phyloP scores from a whole-genome alignment of 1,140 invertebrate species.

The Caenorhabditis latens region DNA sequence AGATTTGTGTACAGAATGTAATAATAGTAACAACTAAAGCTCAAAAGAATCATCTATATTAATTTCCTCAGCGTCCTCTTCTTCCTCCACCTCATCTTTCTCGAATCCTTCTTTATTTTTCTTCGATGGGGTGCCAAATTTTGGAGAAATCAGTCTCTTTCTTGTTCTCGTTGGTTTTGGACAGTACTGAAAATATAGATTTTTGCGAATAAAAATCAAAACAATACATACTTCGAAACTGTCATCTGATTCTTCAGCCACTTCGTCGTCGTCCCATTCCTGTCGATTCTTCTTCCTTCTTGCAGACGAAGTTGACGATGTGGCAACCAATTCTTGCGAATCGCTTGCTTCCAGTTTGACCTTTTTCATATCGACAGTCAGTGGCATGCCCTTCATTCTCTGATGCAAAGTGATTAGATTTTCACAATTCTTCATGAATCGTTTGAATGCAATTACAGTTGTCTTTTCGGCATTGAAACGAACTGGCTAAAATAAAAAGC shows the following conservation, averaged over 20 bases:
- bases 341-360: background rate
- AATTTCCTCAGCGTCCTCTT: background rate
- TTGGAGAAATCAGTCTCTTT: background rate
- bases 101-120: background rate
- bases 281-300: background rate
- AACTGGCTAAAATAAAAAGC: background rate
- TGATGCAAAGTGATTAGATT: constrained; percentile 5
- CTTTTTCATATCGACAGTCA: constrained; percentile 17
- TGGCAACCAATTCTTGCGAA: background rate
- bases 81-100: background rate
- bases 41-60: constrained; percentile 23
- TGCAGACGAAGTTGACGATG: background rate
- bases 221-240: background rate
- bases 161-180: constrained; percentile 1
- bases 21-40: background rate
- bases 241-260: background rate
- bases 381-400: background rate
- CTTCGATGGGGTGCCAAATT: background rate
- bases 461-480: constrained; percentile 25
- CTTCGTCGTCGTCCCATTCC: background rate
- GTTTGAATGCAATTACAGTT: constrained; percentile 28
- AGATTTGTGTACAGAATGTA: too few relatives aligned
- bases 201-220: background rate
- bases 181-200: constrained; percentile 2
- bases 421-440: constrained; percentile 28